Evolutionary conservation across 2,888 invertebrate species (phyloP).

Genomic region (Watsonalla binaria): DNA sequence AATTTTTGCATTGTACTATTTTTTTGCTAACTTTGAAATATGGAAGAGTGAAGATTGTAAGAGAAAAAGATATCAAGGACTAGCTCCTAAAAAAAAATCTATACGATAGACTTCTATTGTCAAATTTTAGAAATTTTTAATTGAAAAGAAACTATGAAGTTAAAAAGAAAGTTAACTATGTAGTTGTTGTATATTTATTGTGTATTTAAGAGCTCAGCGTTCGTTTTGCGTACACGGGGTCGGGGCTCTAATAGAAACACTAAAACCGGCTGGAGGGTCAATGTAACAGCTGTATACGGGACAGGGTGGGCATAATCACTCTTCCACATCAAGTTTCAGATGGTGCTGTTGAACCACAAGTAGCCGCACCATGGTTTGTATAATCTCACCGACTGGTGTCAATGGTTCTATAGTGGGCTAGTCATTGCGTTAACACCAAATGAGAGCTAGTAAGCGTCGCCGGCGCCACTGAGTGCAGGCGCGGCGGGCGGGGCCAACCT

Average conservation of each 20-base stretch:
- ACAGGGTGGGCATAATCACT: slow-evolving; percentile 54
- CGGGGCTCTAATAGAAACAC: slow-evolving; percentile 9
- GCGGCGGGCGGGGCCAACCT: slow-evolving; percentile 83
- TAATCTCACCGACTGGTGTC: slow-evolving; percentile 30
- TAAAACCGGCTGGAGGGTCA: slow-evolving; percentile 19
- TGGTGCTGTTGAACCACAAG: slow-evolving; percentile 60
- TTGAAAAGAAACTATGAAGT: slow-evolving; percentile 8
- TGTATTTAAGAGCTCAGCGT: slow-evolving; percentile 24
- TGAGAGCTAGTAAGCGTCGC: slow-evolving; percentile 60
- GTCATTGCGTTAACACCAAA: slow-evolving; percentile 63
- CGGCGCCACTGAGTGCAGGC: slow-evolving; percentile 31
- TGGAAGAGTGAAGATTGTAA: slow-evolving; percentile 74
- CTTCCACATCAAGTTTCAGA: slow-evolving; percentile 74
- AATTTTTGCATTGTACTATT: slow-evolving; percentile 40
- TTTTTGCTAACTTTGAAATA: slow-evolving; percentile 59
- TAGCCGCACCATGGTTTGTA: slow-evolving; percentile 56
- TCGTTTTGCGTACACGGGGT: slow-evolving; percentile 9
- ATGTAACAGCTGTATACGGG: slow-evolving; percentile 33
- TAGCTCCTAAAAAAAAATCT: slow-evolving; percentile 50
- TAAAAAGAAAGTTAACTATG: slow-evolving; percentile 13
- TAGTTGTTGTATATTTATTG: slow-evolving; percentile 28
- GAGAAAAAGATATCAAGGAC: slow-evolving; percentile 49
- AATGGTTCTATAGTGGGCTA: slow-evolving; percentile 47
- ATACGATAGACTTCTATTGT: slow-evolving; percentile 36
- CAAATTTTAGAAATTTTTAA: slow-evolving; percentile 11